Evolutionary conservation across 2,797 vertebrate genomes (phyloP), one percentile per base, ranked within the genome.

Genomic region (Tokudaia tokunoshimensis): DNA sequence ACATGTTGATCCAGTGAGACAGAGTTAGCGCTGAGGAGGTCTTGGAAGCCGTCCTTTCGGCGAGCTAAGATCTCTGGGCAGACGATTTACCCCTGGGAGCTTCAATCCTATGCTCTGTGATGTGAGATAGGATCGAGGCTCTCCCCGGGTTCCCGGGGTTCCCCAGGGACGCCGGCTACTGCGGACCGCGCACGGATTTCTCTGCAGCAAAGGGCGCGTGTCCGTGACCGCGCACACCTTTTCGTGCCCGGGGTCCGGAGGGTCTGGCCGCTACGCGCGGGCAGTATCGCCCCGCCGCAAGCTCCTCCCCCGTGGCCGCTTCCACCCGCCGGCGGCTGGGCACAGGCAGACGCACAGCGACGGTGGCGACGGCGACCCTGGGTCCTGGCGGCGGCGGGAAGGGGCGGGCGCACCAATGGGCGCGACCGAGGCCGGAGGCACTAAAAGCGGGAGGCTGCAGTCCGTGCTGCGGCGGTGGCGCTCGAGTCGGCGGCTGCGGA

Each of bases 331-430:
- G 65, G n/a, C 82, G 0, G 41, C 86, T 10, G 0, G 47, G 86
- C 91, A 82, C 83, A 57, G 86, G 87, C 95, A 96, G 94, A 93
- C 65, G 63, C 80, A 24, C 84, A 61, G 97, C 93, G 61, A 74
- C 52, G 5, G 47, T 1, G 90, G 47, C 2, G 86, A 59, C 47
- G 12, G 83, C 75, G 41, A 90, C 84, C 87, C 55, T 87, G 37
- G 44, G 76, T 86, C 91, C 12, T 1, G 59, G 95, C 65, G 74
- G 96, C 84, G 47, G 93, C 61, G 84, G 85, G 65, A 93, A 96
- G 89, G 96, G 37, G 94, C 81, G 84, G 92, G 95, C 63, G 94
- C 96, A 96, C 97, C n/a, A 91, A 97, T 98, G 97, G 97, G 97
- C 74, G 90, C 94, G 29, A 79, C 94, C 44, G 96, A 95, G 93